Evolutionary conservation across 2,113 vertebrate species (phyloP), one percentile per base, ranked within the genome.

Genomic region (Irena cyanogastra): DNA sequence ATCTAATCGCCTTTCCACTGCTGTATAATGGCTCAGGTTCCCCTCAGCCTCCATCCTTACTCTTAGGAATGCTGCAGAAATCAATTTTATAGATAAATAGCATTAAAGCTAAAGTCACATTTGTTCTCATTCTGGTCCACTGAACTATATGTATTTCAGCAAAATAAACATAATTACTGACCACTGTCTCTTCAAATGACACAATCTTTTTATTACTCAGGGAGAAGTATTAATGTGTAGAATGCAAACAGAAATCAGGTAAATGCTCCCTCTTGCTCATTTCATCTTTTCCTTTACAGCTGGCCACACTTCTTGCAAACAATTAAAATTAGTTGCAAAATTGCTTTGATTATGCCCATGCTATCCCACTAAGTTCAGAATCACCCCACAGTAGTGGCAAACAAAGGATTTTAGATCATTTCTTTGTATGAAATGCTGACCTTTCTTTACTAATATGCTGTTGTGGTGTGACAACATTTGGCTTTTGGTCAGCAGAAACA

Each of bases 1-100:
- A 68, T 78, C 35, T 95, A 90, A 94, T 89, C 90, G 16, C 47
- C 88, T 91, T 94, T 83, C 64, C 85, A 66, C 70, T 53, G 27
- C 71, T 69, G 13, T 5, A 10, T 33, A 61, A 76, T 65, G 50
- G 16, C 27, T 94, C 56, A 80, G 22, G 49, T 10, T 91, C 24
- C 63, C 23, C 26, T 44, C 63, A 77, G 26, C 8, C 21, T 31
- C 50, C n/a, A 53, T 33, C 50, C 26, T 76, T 64, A 57, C 59
- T 33, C 31, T 66, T 50, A 27, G 10, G 10, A 72, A 83, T 35
- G 66, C 50, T 50, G 8, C 21, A 74, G 33, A 88, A 91, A 88
- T 86, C 27, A 63, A 70, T 91, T 79, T 77, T 68, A 60, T 37
- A 83, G 20, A 28, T 41, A 81, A 66, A 54, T 47, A 74, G 63